Evolutionary conservation across 2,888 invertebrate species (phyloP).

Genomic region (Lobophora halterata): DNA sequence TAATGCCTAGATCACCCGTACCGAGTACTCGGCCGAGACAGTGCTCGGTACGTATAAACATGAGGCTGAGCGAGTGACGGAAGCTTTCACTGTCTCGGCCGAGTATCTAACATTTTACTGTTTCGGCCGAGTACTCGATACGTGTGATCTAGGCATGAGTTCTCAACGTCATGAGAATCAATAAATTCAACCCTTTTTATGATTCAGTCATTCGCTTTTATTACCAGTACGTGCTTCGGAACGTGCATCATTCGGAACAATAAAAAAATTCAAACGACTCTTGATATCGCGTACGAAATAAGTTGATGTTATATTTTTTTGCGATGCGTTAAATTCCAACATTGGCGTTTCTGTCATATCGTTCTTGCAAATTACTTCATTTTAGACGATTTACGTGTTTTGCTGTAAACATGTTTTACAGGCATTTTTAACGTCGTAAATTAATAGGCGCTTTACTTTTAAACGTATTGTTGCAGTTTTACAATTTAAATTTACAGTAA

Average conservation of each 20-base stretch:
- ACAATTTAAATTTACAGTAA: constrained; percentile 31
- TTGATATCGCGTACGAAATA: constrained; percentile 58
- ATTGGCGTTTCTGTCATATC: constrained; percentile 20
- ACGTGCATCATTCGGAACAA: constrained; percentile 68
- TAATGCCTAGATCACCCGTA: no score
- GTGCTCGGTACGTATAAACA: no score
- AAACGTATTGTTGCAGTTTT: constrained; percentile 28
- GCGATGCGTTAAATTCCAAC: constrained; percentile 30
- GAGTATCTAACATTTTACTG: no score
- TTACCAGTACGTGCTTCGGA: constrained; percentile 65
- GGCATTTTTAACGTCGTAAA: constrained; percentile 16
- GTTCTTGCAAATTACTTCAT: constrained; percentile 14
- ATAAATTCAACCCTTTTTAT: constrained; percentile 78
- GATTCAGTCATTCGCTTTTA: constrained; percentile 74
- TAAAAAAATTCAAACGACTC: constrained; percentile 65
- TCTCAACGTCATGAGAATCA: constrained; percentile 60
- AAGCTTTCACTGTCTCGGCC: no score
- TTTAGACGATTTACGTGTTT: constrained; percentile 19
- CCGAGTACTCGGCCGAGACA: no score
- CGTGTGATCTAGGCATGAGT: no score
- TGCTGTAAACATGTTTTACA: constrained; percentile 19
- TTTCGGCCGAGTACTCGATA: no score
- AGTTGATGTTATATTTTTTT: constrained; percentile 46
- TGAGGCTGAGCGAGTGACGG: no score
- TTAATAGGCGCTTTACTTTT: constrained; percentile 18